Percentiles rank a stretch among this genome's conserved stretches.
These are phyloP conservation scores for Brachionus angularis DNA, from an alignment of 1,140 invertebrate genomes.

Conservation along the genomic window DNA sequence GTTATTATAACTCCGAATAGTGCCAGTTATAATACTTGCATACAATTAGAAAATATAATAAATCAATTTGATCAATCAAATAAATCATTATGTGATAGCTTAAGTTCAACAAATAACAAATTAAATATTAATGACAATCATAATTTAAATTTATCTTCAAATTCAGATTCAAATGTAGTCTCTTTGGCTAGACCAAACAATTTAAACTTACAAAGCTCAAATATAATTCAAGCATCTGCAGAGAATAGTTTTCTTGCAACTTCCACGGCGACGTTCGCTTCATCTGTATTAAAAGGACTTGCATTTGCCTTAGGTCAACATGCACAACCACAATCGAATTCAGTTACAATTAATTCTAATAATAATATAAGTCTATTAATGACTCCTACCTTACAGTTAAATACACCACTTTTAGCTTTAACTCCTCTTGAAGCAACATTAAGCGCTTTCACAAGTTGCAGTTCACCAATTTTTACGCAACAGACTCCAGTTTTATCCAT, in stretches of 20 bases:
- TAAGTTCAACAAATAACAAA: too few relatives aligned
- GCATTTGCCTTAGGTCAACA: neutral
- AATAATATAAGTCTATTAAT: slow-evolving; percentile 32
- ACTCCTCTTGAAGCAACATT: neutral
- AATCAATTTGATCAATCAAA: neutral
- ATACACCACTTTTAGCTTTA: slow-evolving; percentile 15
- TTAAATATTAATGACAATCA: too few relatives aligned
- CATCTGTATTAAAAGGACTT: neutral
- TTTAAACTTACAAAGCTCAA: slow-evolving; percentile 3
- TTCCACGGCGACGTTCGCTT: neutral
- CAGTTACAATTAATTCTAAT: slow-evolving; percentile 8
- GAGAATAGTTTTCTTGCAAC: neutral
- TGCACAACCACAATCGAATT: neutral
- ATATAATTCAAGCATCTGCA: neutral
- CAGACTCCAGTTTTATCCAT: too few relatives aligned
- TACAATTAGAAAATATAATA: neutral
- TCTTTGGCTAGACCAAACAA: slow-evolving; percentile 3
- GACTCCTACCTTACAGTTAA: slow-evolving; percentile 8
- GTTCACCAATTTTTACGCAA: too few relatives aligned
- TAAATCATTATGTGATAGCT: too few relatives aligned
- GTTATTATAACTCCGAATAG: neutral
- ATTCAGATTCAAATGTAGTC: too few relatives aligned
- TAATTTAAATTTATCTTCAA: too few relatives aligned
- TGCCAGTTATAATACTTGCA: neutral
- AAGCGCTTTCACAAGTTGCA: neutral